Evolutionary conservation across 2,888 invertebrate species (phyloP), one percentile per base, ranked within the genome.

Genomic region (Latheticus oryzae): DNA sequence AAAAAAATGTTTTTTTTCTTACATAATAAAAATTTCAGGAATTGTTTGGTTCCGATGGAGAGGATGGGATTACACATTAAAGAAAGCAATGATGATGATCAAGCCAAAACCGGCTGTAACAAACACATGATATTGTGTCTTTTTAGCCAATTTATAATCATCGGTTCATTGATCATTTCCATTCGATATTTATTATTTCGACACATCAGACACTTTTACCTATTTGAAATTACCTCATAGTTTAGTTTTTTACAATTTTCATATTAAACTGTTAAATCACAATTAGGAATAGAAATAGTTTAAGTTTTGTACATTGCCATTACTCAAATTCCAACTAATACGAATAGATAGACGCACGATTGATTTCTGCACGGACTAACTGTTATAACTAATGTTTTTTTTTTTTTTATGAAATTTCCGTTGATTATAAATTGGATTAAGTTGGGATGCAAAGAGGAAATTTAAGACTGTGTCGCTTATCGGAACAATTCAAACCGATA

Each of bases 31-130:
- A n/a, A n/a, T 68, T 59, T 15, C 77, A 90, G 91, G 91, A 62
- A 94, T 95, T 67, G 94, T 95, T 3, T 95, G 94, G 94, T 95
- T 94, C 87, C 89, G 94, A 72, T 95, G 94, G 94, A 86, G 93
- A 79, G 94, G 95, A 48, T 95, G 95, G 94, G 94, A 94, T 79
- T 95, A 95, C 81, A 94, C 94, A 9, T 80, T 95, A 62, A 94
- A 93, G 79, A 87, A 87, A 70, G 91, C 95, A 1, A 87, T 87
- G 56, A 93, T 95, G 93, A 93, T 94, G 93, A 95, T 95, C 74
- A 90, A 91, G 75, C 94, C 94, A 24, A 88, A 86, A 79, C 88
- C 87, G 55, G 81, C 84, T 65, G 75, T 82, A 57, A 76, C 75
- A 30, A 57, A 13, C 35, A 30, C 9, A 23, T 17, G 28, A 23